Conservation (phyloP, 1,140 invertebrate genomes). For the Stenopsyche tienmushanensis region DNA sequence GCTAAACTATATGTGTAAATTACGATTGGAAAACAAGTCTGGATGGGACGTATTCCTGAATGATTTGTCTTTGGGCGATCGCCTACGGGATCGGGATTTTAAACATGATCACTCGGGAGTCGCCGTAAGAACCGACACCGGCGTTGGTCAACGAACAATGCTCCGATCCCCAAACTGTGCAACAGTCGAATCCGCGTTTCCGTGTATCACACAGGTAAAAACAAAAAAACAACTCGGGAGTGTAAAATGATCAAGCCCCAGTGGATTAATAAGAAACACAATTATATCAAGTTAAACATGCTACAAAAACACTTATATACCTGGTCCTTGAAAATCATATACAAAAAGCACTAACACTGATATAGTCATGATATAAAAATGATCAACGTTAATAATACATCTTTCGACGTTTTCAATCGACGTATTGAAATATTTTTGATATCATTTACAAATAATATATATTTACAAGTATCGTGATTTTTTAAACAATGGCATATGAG, state of each 20-base stretch:
- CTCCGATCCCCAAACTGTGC: slow-evolving; percentile 8
- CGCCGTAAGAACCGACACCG: slow-evolving; percentile 40
- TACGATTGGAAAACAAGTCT: no score
- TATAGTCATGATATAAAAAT: no score
- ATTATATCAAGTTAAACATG: background rate
- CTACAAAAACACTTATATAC: background rate
- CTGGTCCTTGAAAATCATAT: no score
- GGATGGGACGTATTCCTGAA: no score
- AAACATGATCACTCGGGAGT: slow-evolving; percentile 40
- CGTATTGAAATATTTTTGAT: no score
- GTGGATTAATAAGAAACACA: background rate
- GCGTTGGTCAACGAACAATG: slow-evolving; percentile 1
- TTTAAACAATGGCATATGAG: no score
- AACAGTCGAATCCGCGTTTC: no score
- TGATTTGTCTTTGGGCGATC: slow-evolving; percentile 31
- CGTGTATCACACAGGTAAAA: background rate
- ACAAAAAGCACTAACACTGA: background rate
- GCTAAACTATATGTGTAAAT: background rate
- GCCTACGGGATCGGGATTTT: slow-evolving; percentile 39
- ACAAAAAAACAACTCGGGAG: background rate
- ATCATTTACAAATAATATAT: no score
- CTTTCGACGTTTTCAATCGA: no score
- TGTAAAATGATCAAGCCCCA: slow-evolving; percentile 1
- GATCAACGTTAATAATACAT: no score
- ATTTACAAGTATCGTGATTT: no score